Percentiles rank a stretch among this genome's conserved stretches.
Evolutionary conservation across 2,113 vertebrate species (phyloP).

Genomic region (Nycticebus coucang): DNA sequence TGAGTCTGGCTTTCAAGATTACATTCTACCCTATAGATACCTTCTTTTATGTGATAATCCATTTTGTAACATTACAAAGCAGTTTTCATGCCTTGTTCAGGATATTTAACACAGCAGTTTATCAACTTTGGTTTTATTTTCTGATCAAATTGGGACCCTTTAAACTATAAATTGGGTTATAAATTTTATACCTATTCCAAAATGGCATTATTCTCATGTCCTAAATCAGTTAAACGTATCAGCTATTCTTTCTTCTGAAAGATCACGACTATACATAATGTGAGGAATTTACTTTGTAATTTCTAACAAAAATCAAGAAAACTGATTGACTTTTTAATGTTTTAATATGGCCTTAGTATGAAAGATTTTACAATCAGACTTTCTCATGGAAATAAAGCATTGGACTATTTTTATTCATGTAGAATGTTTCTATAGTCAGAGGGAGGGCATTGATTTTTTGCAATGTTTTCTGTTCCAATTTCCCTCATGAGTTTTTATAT

Average conservation of each 20-base stretch:
- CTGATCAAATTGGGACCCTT: conserved; percentile 46
- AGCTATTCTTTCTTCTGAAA: conserved; percentile 49
- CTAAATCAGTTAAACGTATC: conserved; percentile 43
- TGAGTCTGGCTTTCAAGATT: conserved; percentile 45
- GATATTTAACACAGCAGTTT: conserved; percentile 47
- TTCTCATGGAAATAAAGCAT: conserved; percentile 9
- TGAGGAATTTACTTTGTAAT: conserved; percentile 44
- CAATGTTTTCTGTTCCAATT: neutral
- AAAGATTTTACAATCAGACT: neutral
- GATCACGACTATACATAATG: neutral
- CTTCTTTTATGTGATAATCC: conserved; percentile 44
- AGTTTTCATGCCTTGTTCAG: conserved; percentile 32
- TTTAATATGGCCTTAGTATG: neutral
- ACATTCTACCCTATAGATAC: neutral
- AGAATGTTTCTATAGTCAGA: neutral
- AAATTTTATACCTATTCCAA: conserved; percentile 53
- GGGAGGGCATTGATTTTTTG: conserved; percentile 10
- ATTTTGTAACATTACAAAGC: neutral
- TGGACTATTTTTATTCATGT: neutral
- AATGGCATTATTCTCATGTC: conserved; percentile 40
- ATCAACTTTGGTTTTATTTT: conserved; percentile 66
- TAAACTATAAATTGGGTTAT: conserved; percentile 31
- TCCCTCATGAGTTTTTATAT: neutral
- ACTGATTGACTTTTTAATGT: neutral
- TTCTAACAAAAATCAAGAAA: conserved; percentile 43